phyloP scores from a whole-genome alignment of 2,797 vertebrate species.

The Delichon dasypus region DNA sequence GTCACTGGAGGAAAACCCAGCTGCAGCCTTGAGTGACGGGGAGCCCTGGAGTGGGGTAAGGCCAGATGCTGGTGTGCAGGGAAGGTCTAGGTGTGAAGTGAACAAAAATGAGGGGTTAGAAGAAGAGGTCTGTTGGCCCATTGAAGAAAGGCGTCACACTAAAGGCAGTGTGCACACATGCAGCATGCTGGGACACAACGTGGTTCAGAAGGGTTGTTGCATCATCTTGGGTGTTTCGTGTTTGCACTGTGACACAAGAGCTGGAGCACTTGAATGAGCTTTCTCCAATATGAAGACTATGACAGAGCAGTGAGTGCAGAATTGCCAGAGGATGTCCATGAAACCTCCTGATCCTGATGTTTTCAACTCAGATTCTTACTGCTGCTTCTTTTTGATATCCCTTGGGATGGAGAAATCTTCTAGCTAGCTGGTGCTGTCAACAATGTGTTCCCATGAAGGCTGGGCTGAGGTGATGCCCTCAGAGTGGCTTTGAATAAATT shows the following conservation, averaged over 20 bases:
- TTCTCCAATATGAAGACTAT: neutral
- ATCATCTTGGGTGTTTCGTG: neutral
- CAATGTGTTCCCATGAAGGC: neutral
- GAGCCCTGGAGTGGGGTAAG: constrained; percentile 79
- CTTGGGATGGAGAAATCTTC: neutral
- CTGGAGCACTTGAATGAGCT: neutral
- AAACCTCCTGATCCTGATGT: neutral
- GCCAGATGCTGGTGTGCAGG: neutral
- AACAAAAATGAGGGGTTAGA: neutral
- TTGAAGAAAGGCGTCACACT: neutral
- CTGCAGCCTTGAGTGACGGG: constrained; percentile 76
- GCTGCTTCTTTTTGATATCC: neutral
- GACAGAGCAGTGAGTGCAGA: neutral
- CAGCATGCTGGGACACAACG: neutral
- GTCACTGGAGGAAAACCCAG: constrained; percentile 70
- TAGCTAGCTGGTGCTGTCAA: neutral
- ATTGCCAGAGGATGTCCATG: neutral
- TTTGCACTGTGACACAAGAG: neutral
- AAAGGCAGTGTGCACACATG: neutral
- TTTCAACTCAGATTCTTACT: neutral
- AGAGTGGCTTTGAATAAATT: neutral
- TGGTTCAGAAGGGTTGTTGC: neutral
- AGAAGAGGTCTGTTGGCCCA: neutral
- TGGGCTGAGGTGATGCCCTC: neutral
- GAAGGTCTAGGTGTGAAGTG: neutral